These are phyloP conservation scores for Monarcha castaneiventris DNA, from an alignment of 2,113 vertebrate species.

Conservation along the genomic window DNA sequence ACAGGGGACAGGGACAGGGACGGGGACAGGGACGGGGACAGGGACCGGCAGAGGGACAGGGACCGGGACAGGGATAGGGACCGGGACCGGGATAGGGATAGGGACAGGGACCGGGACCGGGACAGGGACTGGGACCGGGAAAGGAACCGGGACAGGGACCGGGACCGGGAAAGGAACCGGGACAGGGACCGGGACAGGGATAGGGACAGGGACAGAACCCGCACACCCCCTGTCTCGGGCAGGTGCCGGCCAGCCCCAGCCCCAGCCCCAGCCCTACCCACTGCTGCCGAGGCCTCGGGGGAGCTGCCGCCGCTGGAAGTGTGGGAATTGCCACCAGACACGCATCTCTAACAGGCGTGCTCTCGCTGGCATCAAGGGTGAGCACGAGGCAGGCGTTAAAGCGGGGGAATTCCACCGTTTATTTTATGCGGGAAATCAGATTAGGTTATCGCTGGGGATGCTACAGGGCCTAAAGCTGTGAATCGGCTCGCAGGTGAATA, in stretches of 20 bases:
- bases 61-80: too few relatives aligned
- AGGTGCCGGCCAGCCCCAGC: background rate
- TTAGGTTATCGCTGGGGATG: background rate
- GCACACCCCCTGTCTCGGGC: background rate
- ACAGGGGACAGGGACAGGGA: too few relatives aligned
- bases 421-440: background rate
- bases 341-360: rapidly evolving
- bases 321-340: rapidly evolving
- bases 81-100: too few relatives aligned
- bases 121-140: too few relatives aligned
- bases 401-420: background rate
- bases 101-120: too few relatives aligned
- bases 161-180: too few relatives aligned
- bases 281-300: rapidly evolving
- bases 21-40: too few relatives aligned
- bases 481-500: background rate
- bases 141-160: too few relatives aligned
- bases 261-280: background rate
- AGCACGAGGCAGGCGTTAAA: background rate
- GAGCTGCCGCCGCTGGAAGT: rapidly evolving
- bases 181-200: too few relatives aligned
- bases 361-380: background rate
- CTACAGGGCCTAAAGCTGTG: background rate
- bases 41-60: too few relatives aligned
- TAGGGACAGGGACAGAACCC: background rate